Conservation (phyloP, 2,113 vertebrate genomes). For the Pitta sordida region DNA sequence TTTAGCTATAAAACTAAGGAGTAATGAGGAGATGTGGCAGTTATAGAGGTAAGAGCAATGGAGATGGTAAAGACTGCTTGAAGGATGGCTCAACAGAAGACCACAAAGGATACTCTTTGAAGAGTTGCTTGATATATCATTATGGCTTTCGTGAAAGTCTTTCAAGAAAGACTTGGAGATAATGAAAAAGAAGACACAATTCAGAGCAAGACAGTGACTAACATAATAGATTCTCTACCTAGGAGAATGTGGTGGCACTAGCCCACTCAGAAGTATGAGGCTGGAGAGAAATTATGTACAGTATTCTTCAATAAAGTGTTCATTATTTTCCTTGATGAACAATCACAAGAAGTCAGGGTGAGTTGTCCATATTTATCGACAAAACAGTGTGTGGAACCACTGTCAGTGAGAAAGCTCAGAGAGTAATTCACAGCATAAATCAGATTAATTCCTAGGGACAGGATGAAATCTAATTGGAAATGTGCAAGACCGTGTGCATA, state of each 20-base stretch:
- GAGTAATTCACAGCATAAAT: background rate
- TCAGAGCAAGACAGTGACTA: background rate
- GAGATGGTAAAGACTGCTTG: background rate
- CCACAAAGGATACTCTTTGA: background rate
- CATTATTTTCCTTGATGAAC: background rate
- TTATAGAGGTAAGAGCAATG: background rate
- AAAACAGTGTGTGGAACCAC: background rate
- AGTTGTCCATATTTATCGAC: background rate
- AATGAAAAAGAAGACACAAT: background rate
- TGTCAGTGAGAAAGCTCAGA: background rate
- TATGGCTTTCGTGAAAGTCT: background rate
- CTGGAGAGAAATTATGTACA: background rate
- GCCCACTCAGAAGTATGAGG: background rate
- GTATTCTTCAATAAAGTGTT: background rate
- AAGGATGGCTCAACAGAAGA: background rate
- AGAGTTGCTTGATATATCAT: background rate
- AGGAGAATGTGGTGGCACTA: background rate
- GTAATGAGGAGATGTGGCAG: background rate
- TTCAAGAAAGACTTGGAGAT: background rate
- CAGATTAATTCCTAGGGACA: background rate
- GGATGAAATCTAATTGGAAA: background rate
- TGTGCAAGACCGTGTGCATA: background rate
- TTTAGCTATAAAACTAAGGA: background rate
- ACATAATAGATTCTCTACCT: background rate
- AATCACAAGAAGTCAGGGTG: background rate